Conservation (phyloP, 2,797 vertebrate species). For the Euphonia xanthogaster region DNA sequence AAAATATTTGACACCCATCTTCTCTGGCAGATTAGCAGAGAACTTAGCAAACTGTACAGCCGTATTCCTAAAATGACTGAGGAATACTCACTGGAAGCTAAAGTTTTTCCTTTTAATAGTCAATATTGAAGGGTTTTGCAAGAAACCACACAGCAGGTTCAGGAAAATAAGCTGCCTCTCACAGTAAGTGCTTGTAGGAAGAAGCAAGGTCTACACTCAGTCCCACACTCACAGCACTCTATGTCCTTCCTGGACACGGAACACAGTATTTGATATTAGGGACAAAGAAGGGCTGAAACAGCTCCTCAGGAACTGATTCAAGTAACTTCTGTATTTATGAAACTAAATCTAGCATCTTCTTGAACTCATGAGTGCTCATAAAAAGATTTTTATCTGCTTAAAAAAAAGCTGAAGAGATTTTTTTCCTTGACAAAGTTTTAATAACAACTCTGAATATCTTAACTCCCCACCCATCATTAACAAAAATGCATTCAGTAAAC, state of each 20-base stretch:
- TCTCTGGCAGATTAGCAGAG: neutral
- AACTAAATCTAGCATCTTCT: neutral
- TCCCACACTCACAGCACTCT: neutral
- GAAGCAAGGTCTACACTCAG: neutral
- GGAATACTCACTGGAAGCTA: neutral
- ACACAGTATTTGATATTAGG: neutral
- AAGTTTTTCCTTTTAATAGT: neutral
- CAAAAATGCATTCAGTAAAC: neutral
- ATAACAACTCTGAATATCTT: neutral
- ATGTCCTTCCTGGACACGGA: neutral
- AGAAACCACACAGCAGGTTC: neutral
- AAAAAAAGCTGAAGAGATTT: neutral
- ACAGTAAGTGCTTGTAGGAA: neutral
- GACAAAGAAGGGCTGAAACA: neutral
- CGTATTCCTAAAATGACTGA: neutral
- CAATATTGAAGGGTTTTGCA: neutral
- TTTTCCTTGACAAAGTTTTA: neutral
- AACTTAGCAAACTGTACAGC: neutral
- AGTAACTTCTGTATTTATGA: neutral
- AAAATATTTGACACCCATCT: neutral
- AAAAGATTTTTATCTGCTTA: neutral
- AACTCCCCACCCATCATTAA: neutral
- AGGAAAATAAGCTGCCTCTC: neutral
- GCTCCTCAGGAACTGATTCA: neutral
- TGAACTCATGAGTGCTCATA: neutral